These are phyloP conservation scores for Diaperis boleti DNA, from an alignment of 2,888 invertebrate genomes.

Conservation along the genomic window DNA sequence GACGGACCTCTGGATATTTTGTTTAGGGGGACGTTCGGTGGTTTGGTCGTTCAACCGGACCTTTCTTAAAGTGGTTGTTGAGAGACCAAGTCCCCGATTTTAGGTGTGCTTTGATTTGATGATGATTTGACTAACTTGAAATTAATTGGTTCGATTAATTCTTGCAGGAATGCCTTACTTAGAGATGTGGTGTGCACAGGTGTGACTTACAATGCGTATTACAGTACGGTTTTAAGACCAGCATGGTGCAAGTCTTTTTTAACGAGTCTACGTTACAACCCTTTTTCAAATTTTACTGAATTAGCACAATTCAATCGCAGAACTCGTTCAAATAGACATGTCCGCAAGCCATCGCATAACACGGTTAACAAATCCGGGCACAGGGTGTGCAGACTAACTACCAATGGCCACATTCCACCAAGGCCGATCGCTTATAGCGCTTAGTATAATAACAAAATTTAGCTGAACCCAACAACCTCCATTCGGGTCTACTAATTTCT, in stretches of 20 bases:
- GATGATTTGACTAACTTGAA: slow-evolving; percentile 10
- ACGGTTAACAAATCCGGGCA: slow-evolving; percentile 26
- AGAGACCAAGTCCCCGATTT: slow-evolving; percentile 11
- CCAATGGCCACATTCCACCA: slow-evolving; percentile 3
- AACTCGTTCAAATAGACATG: not conserved
- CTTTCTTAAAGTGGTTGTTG: not conserved
- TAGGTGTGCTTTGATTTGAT: slow-evolving; percentile 18
- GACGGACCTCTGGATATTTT: not conserved
- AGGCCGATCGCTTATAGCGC: slow-evolving; percentile 22
- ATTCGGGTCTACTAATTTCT: slow-evolving; percentile 34
- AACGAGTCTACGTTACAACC: no score
- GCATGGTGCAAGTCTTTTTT: not conserved
- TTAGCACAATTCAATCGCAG: no score
- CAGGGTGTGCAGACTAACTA: slow-evolving; percentile 39
- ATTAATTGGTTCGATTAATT: slow-evolving; percentile 26
- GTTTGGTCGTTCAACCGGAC: no score
- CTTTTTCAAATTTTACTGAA: no score
- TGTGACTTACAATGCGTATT: not conserved
- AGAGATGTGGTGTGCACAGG: slow-evolving; percentile 21
- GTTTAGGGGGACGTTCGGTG: not conserved
- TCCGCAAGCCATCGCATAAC: not conserved
- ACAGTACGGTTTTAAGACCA: not conserved
- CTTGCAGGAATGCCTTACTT: slow-evolving; percentile 33
- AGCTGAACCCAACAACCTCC: not conserved
- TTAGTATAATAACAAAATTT: slow-evolving; percentile 11